These are phyloP conservation scores for Neuroterus valhalla DNA, from an alignment of 1,140 invertebrate species.

Conservation along the genomic window DNA sequence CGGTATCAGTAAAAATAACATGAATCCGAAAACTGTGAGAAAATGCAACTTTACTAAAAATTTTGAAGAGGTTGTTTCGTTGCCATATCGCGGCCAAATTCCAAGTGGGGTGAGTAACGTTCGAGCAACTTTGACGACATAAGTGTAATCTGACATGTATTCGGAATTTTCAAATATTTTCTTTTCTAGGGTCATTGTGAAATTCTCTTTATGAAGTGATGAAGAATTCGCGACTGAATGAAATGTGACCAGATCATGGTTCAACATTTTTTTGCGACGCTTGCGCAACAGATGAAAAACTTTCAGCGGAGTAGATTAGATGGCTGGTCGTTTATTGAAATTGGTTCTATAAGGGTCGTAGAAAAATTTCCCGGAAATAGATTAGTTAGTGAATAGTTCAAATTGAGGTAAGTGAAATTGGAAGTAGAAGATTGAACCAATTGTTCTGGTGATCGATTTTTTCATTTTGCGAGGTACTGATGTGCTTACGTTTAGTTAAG, in stretches of 20 bases:
- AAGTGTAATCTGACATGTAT: conserved; percentile 35
- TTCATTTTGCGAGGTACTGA: neutral
- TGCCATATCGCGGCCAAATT: conserved; percentile 63
- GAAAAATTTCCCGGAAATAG: neutral
- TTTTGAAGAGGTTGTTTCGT: conserved; percentile 41
- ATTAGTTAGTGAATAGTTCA: neutral
- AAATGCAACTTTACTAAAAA: conserved; percentile 54
- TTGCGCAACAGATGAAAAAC: neutral
- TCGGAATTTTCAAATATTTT: neutral
- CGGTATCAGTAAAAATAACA: conserved; percentile 63
- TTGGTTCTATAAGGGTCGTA: conserved; percentile 2
- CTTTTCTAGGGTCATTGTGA: neutral
- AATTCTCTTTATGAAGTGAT: neutral
- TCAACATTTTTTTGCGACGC: neutral
- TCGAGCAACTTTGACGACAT: conserved; percentile 57
- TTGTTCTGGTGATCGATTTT: neutral
- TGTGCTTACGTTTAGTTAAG: neutral
- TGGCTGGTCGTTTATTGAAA: conserved; percentile 4
- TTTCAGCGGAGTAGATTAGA: neutral
- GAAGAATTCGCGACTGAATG: neutral
- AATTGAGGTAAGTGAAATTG: no score
- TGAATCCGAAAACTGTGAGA: conserved; percentile 55
- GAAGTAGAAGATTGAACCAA: neutral
- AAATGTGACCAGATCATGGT: neutral
- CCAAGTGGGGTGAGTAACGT: conserved; percentile 63